These are phyloP conservation scores for Nasonia vitripennis DNA, from an alignment of 1,140 invertebrate species.

Conservation along the genomic window DNA sequence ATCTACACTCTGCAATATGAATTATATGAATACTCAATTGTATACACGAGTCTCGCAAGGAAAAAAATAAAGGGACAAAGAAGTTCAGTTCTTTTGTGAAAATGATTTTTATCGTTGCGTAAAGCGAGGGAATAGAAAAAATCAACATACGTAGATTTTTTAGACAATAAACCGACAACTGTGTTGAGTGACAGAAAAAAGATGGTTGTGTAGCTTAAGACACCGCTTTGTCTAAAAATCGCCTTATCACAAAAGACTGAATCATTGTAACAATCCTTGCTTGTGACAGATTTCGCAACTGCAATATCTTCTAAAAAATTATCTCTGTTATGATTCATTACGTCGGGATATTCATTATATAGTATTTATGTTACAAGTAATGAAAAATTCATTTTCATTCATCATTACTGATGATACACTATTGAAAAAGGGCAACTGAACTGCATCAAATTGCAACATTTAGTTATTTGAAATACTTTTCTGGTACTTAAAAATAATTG, in stretches of 20 bases:
- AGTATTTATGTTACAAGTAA: background rate
- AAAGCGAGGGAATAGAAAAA: background rate
- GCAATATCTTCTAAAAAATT: conserved; percentile 11
- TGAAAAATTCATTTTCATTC: conserved; percentile 13
- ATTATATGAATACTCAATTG: conserved; percentile 12
- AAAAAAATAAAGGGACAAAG: conserved; percentile 6
- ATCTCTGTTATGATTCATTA: background rate
- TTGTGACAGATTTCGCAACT: conserved; percentile 5
- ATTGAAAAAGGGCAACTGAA: background rate
- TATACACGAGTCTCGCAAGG: conserved; percentile 8
- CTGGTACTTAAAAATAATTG: background rate
- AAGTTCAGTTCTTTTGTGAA: conserved; percentile 53
- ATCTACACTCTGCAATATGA: conserved; percentile 12
- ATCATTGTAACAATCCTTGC: conserved; percentile 61
- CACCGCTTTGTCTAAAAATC: conserved; percentile 62
- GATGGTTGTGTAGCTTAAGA: conserved; percentile 37
- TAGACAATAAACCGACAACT: conserved; percentile 46
- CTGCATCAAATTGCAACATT: background rate
- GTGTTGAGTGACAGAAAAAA: conserved; percentile 17
- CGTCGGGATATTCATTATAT: background rate
- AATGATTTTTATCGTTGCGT: conserved; percentile 38
- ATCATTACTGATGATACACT: background rate
- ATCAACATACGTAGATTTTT: conserved; percentile 45
- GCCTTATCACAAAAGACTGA: conserved; percentile 70
- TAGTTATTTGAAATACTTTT: too few species aligned